Evolutionary conservation across 1,140 invertebrate species (phyloP), one percentile per base, ranked within the genome.

Genomic region (Drosophila azteca): DNA sequence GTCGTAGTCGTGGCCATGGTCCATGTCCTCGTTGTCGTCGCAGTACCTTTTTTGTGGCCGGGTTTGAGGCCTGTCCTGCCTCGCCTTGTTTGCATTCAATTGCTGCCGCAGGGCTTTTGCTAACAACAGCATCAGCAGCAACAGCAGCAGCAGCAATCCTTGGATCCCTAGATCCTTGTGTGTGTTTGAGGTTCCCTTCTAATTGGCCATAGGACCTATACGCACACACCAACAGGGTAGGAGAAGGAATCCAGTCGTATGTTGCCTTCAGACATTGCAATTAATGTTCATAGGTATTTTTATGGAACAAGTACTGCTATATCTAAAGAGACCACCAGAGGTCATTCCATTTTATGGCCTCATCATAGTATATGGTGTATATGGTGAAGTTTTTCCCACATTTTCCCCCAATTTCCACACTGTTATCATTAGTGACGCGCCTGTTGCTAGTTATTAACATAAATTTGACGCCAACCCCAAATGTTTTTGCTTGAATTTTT

Each of bases 381-480:
- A 62, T 54, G 22, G 44, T 44, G 31, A 26, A 68, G 22, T 15
- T 60, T 35, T 44, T 48, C 22, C 29, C 43, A 20, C 43, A 39
- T 31, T 61, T 61, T 52, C 22, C n/a, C 31, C 31, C 50, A 69
- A 63, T 51, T 44, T 45, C 52, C 41, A 53, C 35, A n/a, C 7
- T 13, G 44, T 70, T 70, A 70, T 70, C 67, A 20, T 39, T 39
- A 39, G 45, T 61, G 31, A 0, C 31, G 31, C 48, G 54, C 51
- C 79, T 83, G 67, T 70, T 70, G 67, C 67, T 50, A 46, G 67
- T 70, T 70, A 81, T 81, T 81, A 81, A 83, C 79, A 81, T 78
- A 70, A 84, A 64, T 77, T 64, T 58, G 59, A 74, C 67, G 74
- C 74, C 64, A 73, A 63, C 70, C 70, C 63, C 70, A 49, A 74